Evolutionary conservation across 1,140 invertebrate species (phyloP).

Genomic region (Cotesia vestalis): DNA sequence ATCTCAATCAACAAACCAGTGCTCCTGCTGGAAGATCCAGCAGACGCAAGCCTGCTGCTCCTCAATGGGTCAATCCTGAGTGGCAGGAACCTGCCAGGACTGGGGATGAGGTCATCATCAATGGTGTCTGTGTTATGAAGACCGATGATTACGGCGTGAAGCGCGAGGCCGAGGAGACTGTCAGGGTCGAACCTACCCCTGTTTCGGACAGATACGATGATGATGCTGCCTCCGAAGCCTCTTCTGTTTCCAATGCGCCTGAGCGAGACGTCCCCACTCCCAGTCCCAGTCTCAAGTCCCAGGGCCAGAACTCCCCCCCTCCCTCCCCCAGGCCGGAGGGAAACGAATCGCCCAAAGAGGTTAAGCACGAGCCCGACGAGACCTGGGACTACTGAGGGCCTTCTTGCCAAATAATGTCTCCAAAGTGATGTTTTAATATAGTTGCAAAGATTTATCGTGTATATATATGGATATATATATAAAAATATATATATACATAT

Average conservation of each 20-base stretch:
- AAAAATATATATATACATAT: neutral
- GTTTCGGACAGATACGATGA: constrained; percentile 70
- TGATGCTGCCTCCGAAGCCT: constrained; percentile 68
- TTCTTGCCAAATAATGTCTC: constrained; percentile 9
- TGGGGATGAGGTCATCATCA: constrained; percentile 85
- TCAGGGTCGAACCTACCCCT: constrained; percentile 76
- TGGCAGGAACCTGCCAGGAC: constrained; percentile 77
- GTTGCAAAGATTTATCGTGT: constrained; percentile 1
- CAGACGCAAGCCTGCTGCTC: constrained; percentile 90
- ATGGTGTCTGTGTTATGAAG: constrained; percentile 91
- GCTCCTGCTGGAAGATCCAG: constrained; percentile 69
- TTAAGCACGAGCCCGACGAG: constrained; percentile 63
- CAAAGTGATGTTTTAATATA: constrained; percentile 26
- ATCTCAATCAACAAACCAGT: constrained; percentile 54
- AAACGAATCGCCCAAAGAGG: constrained; percentile 57
- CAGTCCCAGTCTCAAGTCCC: constrained; percentile 54
- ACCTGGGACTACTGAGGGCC: constrained; percentile 59
- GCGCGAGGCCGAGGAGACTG: constrained; percentile 73
- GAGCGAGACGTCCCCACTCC: constrained; percentile 57
- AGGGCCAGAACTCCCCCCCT: constrained; percentile 55
- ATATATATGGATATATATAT: neutral
- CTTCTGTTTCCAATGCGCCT: constrained; percentile 64
- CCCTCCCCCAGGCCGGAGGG: constrained; percentile 54
- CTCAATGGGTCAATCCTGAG: constrained; percentile 96
- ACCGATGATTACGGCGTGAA: constrained; percentile 75